Conservation (phyloP, 2,888 invertebrate species). For the Willowsia nigromaculata region DNA sequence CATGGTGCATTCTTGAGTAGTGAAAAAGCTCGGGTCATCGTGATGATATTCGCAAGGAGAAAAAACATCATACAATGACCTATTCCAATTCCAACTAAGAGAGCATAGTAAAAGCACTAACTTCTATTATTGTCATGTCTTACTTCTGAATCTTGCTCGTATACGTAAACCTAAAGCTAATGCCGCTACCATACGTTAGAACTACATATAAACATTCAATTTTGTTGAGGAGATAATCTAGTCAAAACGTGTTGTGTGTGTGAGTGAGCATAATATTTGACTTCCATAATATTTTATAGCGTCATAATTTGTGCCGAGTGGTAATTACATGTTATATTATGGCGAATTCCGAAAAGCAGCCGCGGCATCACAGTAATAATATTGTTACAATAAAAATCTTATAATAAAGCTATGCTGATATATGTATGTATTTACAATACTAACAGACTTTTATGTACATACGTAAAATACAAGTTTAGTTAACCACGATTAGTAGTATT, state of each 20-base stretch:
- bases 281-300: conserved; percentile 70
- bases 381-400: conserved; percentile 15
- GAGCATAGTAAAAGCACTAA: background rate
- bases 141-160: too few species aligned
- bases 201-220: background rate
- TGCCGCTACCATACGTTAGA: background rate
- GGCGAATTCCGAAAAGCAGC: conserved; percentile 28
- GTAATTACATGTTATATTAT: conserved; percentile 65
- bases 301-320: conserved; percentile 62
- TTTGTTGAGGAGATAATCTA: background rate
- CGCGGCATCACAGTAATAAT: background rate
- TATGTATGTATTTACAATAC: background rate
- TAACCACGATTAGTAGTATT: conserved; percentile 17
- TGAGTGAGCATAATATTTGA: conserved; percentile 43
- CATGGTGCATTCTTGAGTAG: background rate
- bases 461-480: conserved; percentile 23
- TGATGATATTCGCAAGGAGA: background rate
- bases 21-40: background rate
- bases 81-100: background rate
- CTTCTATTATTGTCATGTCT: background rate
- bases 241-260: conserved; percentile 28
- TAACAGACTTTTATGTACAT: background rate
- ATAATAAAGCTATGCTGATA: background rate
- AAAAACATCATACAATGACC: background rate
- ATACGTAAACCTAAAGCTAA: too few species aligned